Evolutionary conservation across 1,140 invertebrate species (phyloP).

Genomic region (Berghia stephanieae): DNA sequence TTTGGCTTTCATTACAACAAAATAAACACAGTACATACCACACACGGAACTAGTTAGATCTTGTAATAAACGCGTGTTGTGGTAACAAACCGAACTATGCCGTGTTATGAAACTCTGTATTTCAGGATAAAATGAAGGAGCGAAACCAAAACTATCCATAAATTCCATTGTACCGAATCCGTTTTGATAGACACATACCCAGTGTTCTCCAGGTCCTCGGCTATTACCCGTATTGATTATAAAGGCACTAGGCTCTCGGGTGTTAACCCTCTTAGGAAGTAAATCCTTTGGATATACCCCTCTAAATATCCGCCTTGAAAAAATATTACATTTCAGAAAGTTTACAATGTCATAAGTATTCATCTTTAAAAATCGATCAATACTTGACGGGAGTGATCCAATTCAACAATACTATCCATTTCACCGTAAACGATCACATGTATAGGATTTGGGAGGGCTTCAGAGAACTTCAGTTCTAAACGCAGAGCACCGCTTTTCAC

Average conservation of each 20-base stretch:
- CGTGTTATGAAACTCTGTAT: neutral
- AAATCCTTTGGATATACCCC: neutral
- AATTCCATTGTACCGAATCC: neutral
- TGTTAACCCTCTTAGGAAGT: neutral
- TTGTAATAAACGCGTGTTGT: neutral
- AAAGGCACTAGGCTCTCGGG: neutral
- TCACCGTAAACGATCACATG: neutral
- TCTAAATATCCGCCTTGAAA: neutral
- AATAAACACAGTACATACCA: too few species aligned
- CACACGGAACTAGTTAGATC: neutral
- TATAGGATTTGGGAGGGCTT: neutral
- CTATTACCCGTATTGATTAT: neutral
- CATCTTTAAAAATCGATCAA: neutral
- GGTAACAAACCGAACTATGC: neutral
- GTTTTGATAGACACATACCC: neutral
- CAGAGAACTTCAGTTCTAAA: neutral
- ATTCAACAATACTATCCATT: neutral
- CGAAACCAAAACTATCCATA: constrained; percentile 12
- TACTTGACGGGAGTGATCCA: neutral
- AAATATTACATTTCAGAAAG: too few species aligned
- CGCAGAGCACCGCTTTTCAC: neutral
- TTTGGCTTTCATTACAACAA: too few species aligned
- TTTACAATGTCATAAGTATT: neutral
- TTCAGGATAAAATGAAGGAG: neutral
- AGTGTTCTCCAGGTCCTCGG: neutral